Percentiles rank a stretch among this genome's conserved stretches.
These are phyloP conservation scores for Himalopsyche anomala DNA, from an alignment of 2,888 invertebrate species.

Conservation along the genomic window DNA sequence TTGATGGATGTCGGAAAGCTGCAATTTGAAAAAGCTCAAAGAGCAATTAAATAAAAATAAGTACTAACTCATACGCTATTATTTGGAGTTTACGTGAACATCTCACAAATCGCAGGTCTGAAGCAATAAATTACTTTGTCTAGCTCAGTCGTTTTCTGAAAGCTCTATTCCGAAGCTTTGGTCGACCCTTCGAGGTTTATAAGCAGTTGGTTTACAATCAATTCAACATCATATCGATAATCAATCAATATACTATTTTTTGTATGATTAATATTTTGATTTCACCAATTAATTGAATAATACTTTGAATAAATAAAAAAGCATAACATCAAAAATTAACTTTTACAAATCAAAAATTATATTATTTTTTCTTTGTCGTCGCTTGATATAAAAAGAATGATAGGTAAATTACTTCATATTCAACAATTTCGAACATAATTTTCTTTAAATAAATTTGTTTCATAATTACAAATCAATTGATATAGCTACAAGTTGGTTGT, in stretches of 20 bases:
- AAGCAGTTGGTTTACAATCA: conserved; percentile 27
- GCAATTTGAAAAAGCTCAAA: not conserved
- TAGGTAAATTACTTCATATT: too few relatives aligned
- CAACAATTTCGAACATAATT: too few relatives aligned
- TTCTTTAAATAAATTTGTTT: too few relatives aligned
- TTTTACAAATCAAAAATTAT: too few relatives aligned
- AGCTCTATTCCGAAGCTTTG: conserved; percentile 41
- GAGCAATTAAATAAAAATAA: conserved; percentile 23
- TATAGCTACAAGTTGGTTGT: too few relatives aligned
- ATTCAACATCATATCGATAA: not conserved
- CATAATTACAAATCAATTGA: too few relatives aligned
- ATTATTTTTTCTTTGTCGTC: too few relatives aligned
- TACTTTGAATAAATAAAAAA: too few relatives aligned
- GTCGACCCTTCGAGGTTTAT: conserved; percentile 14
- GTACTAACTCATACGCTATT: not conserved
- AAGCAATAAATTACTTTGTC: conserved; percentile 46
- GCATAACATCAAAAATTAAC: too few relatives aligned
- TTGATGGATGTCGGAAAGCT: too few relatives aligned
- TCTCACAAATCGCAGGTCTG: conserved; percentile 31
- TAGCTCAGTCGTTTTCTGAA: conserved; percentile 31
- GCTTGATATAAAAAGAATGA: too few relatives aligned
- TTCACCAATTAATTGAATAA: too few relatives aligned
- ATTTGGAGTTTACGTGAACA: conserved; percentile 34
- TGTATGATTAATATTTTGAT: not conserved
- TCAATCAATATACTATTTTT: not conserved